These are phyloP conservation scores for Ectemnius cavifrons DNA, from an alignment of 2,888 invertebrate species.

Conservation along the genomic window DNA sequence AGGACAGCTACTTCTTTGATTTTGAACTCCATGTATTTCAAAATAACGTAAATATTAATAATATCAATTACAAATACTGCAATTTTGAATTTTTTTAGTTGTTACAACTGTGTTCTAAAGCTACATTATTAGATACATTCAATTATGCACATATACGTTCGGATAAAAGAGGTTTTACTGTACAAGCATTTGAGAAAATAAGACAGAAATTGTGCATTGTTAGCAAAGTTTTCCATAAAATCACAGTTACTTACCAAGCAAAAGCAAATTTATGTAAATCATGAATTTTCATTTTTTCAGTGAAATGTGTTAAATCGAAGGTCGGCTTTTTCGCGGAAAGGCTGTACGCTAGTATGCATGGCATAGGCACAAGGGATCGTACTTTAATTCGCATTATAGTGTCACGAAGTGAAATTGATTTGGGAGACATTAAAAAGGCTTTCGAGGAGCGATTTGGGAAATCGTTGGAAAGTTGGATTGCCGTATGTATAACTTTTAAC, in stretches of 20 bases:
- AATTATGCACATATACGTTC: no score
- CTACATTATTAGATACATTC: no score
- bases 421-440: constrained; percentile 94
- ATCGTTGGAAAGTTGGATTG: constrained; percentile 90
- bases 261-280: no score
- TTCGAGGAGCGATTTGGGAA: constrained; percentile 91
- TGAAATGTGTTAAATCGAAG: constrained; percentile 93
- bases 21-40: no score
- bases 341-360: constrained; percentile 93
- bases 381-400: constrained; percentile 95
- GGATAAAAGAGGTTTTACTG: no score
- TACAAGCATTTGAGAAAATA: no score
- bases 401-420: constrained; percentile 93
- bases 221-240: background rate
- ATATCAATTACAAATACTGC: no score
- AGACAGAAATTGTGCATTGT: background rate
- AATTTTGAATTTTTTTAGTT: no score
- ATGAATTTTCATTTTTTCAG: constrained; percentile 76
- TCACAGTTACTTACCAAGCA: no score
- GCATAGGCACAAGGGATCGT: constrained; percentile 93
- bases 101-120: no score
- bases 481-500: constrained; percentile 82
- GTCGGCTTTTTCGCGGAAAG: constrained; percentile 95
- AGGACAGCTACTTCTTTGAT: no score
- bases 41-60: no score